Evolutionary conservation across 2,113 vertebrate species (phyloP).

Genomic region (Amblyopsis rosae): DNA sequence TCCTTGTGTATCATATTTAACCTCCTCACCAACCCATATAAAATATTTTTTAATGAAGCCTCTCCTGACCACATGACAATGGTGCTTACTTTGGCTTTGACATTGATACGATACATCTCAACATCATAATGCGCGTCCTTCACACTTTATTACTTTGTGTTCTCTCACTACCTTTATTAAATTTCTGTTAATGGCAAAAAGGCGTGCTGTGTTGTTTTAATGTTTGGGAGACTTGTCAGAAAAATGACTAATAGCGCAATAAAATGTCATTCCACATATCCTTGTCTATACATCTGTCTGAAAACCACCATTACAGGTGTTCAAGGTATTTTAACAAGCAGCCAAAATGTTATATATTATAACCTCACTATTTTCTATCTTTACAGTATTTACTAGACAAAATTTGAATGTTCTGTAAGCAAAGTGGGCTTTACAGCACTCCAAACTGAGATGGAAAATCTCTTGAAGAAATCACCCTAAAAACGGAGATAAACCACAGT

Average conservation of each 20-base stretch:
- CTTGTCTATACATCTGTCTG: slow-evolving; percentile 48
- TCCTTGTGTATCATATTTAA: slow-evolving; percentile 78
- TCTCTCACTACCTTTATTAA: slow-evolving; percentile 78
- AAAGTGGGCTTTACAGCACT: too few relatives aligned
- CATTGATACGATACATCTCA: slow-evolving; percentile 72
- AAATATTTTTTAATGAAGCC: slow-evolving; percentile 70
- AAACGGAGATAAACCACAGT: too few relatives aligned
- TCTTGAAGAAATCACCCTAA: too few relatives aligned
- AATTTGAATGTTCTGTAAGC: too few relatives aligned
- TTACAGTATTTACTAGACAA: too few relatives aligned
- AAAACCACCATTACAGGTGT: not conserved
- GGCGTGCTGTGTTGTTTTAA: slow-evolving; percentile 78
- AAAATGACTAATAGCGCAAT: slow-evolving; percentile 82
- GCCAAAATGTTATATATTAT: too few relatives aligned
- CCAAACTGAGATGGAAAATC: too few relatives aligned
- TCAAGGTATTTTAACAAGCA: not conserved
- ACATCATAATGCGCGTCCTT: slow-evolving; percentile 66
- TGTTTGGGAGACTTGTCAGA: slow-evolving; percentile 78
- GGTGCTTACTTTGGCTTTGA: slow-evolving; percentile 82
- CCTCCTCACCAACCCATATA: slow-evolving; percentile 59
- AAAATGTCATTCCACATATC: slow-evolving; percentile 77
- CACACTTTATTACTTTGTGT: slow-evolving; percentile 73
- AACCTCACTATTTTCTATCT: too few relatives aligned
- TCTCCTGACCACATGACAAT: slow-evolving; percentile 78
- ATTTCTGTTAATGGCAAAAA: slow-evolving; percentile 78